Base-by-base conservation (phyloP, 2,113 vertebrate species). In the Ascaphus truei region DNA sequence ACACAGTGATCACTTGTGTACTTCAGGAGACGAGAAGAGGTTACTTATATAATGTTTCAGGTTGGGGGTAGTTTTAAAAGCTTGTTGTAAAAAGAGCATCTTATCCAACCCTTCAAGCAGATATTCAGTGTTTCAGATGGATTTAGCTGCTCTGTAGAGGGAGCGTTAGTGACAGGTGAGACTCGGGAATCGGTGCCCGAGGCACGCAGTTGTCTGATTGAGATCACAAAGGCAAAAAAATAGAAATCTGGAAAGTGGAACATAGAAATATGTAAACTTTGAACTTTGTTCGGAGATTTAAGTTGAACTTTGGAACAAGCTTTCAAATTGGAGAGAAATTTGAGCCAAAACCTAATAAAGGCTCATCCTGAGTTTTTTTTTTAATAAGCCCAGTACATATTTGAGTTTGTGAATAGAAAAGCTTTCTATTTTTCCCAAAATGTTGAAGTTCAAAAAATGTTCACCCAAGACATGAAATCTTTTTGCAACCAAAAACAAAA, bases 61-160 rank as follows among this genome's bases (percentile, higher is more conserved):
- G 51, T 64, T 29, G 62, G 33, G 62, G 48, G 31, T 12, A 64
- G 36, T 31, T 64, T 64, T 51, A 34, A 27, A 16, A 53, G 41
- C 62, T 52, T 48, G 7, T 33, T 37, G 23, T 31, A 16, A 33
- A 53, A 64, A 64, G 23, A 50, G 22, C 48, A 39, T 64, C 48
- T 64, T 39, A 64, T 64, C 62, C 62, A 52, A 52, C 47, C 62
- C 62, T 64, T 48, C 62, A 64, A 48, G 62, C 47, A 36, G 13
- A 64, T 47, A 52, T 29, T 52, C 62, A 64, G 30, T 64, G 47
- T 50, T 64, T 48, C 34, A 47, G 30, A 64, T 39, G 45, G 47
- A 53, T 64, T 64, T 64, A 64, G 50, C 62, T 39, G 62, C 48
- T 39, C n/a, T 37, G 33, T 52, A 23, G 47, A 64, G 62, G 51